Conservation (phyloP, 1,140 invertebrate genomes). For the Platyscapa corneri region DNA sequence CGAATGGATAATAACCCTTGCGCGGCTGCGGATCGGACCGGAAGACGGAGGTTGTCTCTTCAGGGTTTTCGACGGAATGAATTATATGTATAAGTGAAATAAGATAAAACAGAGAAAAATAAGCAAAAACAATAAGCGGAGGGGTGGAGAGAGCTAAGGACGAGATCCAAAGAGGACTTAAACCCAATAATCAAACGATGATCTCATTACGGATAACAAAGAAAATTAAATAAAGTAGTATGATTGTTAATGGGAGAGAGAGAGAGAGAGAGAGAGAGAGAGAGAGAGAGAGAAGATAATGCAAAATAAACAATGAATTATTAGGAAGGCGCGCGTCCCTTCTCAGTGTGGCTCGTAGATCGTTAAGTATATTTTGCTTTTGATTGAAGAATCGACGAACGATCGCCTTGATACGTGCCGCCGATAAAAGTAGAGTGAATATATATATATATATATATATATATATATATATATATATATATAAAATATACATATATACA, state of each 20-base stretch:
- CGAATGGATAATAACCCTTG: neutral
- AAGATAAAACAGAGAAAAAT: conserved; percentile 15
- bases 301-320: conserved; percentile 23
- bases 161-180: conserved; percentile 75
- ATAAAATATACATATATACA: conserved; percentile 10
- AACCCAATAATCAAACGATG: conserved; percentile 75
- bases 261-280: conserved; percentile 27
- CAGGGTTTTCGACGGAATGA: conserved; percentile 1
- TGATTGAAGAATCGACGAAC: conserved; percentile 39
- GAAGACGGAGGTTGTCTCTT: conserved; percentile 36
- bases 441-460: conserved; percentile 28
- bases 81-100: conserved; percentile 14
- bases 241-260: conserved; percentile 58
- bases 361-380: conserved; percentile 49
- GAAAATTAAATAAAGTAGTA: conserved; percentile 72
- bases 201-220: conserved; percentile 74
- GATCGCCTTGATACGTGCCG: conserved; percentile 48
- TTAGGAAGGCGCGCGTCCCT: conserved; percentile 13
- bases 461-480: conserved; percentile 15
- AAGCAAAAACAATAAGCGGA: conserved; percentile 52
- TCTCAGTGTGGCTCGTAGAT: conserved; percentile 27
- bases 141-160: conserved; percentile 64
- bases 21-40: conserved; percentile 24
- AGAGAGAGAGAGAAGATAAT: conserved; percentile 11
- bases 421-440: conserved; percentile 19